Evolutionary conservation across 2,797 vertebrate genomes (phyloP).

Genomic region (Urocyon cinereoargenteus): DNA sequence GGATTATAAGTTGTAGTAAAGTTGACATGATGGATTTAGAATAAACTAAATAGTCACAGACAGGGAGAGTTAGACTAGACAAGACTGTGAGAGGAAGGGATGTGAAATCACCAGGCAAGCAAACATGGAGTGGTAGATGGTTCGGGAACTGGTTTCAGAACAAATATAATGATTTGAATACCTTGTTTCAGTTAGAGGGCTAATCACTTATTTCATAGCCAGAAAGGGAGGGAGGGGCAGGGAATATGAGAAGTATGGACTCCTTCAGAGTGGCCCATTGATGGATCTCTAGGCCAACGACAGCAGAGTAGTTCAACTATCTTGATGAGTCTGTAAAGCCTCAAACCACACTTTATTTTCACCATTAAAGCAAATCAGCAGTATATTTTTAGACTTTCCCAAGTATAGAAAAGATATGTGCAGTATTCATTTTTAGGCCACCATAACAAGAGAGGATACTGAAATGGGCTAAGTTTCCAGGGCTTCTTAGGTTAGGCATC

Average conservation of each 20-base stretch:
- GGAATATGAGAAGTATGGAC: neutral
- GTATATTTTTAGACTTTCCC: conserved; percentile 5
- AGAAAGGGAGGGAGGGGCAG: too few relatives aligned
- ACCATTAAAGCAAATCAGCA: neutral
- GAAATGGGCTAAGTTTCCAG: neutral
- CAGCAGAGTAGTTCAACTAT: neutral
- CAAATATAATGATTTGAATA: neutral
- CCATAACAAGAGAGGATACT: neutral
- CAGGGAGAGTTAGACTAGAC: neutral
- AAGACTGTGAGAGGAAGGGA: neutral
- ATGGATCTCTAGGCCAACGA: neutral
- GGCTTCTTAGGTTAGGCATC: neutral
- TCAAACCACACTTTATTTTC: neutral
- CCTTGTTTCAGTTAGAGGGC: neutral
- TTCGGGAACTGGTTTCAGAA: neutral
- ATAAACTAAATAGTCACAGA: neutral
- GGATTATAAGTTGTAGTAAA: neutral
- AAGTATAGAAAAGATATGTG: neutral
- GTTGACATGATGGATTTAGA: neutral
- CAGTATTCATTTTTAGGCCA: neutral
- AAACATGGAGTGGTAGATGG: neutral
- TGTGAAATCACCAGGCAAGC: neutral
- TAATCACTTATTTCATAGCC: neutral
- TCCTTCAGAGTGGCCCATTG: neutral
- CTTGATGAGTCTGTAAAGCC: neutral